Evolutionary conservation across 2,888 invertebrate genomes (phyloP).

Genomic region (Falcaria lacertinaria): DNA sequence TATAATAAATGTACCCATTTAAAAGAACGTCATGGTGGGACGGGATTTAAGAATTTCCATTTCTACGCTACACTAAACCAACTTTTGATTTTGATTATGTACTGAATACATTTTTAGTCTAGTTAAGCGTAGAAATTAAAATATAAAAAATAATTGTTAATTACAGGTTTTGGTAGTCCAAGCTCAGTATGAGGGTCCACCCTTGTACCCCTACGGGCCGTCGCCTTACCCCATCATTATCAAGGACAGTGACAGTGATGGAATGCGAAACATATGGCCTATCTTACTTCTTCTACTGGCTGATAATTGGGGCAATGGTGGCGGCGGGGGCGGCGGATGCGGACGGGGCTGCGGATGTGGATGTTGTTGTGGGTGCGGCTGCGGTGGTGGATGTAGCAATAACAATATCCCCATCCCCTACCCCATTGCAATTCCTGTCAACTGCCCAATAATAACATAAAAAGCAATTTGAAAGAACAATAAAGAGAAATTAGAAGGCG

Average conservation of each 20-base stretch:
- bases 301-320: conserved; percentile 24
- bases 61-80: too few species aligned
- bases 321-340: conserved; percentile 19
- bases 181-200: conserved; percentile 30
- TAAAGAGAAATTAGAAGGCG: too few species aligned
- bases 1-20: too few species aligned
- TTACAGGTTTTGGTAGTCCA: conserved; percentile 35
- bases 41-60: too few species aligned
- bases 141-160: too few species aligned
- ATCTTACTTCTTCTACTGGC: conserved; percentile 41
- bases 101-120: too few species aligned
- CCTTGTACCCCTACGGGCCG: conserved; percentile 23
- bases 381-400: conserved; percentile 18
- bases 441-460: conserved; percentile 25
- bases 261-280: conserved; percentile 35
- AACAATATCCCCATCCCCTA: conserved; percentile 39
- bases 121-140: too few species aligned
- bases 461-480: too few species aligned
- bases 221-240: conserved; percentile 41
- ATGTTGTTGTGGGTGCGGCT: conserved; percentile 23
- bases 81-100: too few species aligned
- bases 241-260: conserved; percentile 33
- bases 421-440: conserved; percentile 40
- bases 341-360: conserved; percentile 18
- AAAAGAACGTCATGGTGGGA: too few species aligned